phyloP scores from a whole-genome alignment of 2,113 vertebrate species.

The Cryptotis parvus region DNA sequence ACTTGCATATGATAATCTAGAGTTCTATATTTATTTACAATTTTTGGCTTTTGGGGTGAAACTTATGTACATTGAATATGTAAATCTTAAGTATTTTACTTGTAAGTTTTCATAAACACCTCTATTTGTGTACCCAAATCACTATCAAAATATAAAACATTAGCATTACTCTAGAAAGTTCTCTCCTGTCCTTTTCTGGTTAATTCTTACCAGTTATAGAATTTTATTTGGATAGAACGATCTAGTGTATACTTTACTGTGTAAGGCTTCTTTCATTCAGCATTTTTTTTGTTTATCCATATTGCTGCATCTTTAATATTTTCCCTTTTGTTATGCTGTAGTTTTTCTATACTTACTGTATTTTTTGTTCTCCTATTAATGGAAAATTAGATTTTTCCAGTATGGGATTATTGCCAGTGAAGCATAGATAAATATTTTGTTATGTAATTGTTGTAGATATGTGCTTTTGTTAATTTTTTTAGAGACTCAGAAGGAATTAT shows the following conservation, averaged over 20 bases:
- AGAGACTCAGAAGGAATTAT: neutral
- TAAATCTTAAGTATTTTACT: neutral
- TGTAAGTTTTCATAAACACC: neutral
- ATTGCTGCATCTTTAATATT: neutral
- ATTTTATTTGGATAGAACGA: neutral
- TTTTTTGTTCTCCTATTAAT: neutral
- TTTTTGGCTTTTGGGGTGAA: neutral
- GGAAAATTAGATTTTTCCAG: neutral
- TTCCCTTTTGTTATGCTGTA: slow-evolving; percentile 1
- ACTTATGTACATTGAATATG: neutral
- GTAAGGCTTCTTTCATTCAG: neutral
- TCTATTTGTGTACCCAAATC: neutral
- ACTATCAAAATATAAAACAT: neutral
- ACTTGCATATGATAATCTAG: neutral
- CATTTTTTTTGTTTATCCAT: neutral
- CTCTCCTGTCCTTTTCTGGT: neutral
- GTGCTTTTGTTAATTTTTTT: neutral
- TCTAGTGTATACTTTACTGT: neutral
- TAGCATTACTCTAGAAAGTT: neutral
- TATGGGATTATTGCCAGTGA: neutral
- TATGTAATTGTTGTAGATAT: neutral
- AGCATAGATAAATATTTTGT: neutral
- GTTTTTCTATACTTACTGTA: neutral
- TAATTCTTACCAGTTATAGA: neutral
- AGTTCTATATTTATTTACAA: neutral